phyloP scores from a whole-genome alignment of 2,113 vertebrate species.

The Spermophilus dauricus region DNA sequence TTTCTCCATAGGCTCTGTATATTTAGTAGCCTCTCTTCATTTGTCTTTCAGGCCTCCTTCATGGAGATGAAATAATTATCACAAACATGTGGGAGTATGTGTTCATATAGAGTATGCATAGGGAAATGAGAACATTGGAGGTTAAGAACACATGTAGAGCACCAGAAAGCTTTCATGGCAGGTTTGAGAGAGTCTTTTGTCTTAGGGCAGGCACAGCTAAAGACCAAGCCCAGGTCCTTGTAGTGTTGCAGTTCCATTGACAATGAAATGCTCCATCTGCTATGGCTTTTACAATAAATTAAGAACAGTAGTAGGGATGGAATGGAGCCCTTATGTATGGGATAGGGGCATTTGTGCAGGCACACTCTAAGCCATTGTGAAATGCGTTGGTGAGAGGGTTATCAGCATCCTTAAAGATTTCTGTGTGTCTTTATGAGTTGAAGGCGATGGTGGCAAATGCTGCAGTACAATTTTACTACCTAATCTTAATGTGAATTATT shows the following conservation, averaged over 20 bases:
- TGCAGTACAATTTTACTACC: not conserved
- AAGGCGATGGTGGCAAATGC: not conserved
- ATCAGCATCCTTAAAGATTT: not conserved
- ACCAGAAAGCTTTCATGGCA: not conserved
- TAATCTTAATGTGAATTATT: slow-evolving; percentile 33
- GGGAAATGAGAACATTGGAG: not conserved
- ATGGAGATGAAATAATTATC: not conserved
- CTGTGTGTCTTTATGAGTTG: not conserved
- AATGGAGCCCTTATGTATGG: not conserved
- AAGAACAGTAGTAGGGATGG: not conserved
- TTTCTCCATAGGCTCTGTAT: not conserved
- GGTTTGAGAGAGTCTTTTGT: not conserved
- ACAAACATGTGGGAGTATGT: not conserved
- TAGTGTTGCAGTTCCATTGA: not conserved
- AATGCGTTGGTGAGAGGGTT: not conserved
- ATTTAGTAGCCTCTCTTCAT: not conserved
- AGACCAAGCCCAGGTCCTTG: not conserved
- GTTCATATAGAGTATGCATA: not conserved
- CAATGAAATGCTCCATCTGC: not conserved
- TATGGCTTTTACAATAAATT: not conserved
- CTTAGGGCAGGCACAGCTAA: not conserved
- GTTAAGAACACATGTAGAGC: not conserved
- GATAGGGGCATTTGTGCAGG: not conserved
- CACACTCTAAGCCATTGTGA: not conserved
- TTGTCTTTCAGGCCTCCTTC: not conserved